Evolutionary conservation across 2,888 invertebrate genomes (phyloP).

Genomic region (Coleophora deauratella): DNA sequence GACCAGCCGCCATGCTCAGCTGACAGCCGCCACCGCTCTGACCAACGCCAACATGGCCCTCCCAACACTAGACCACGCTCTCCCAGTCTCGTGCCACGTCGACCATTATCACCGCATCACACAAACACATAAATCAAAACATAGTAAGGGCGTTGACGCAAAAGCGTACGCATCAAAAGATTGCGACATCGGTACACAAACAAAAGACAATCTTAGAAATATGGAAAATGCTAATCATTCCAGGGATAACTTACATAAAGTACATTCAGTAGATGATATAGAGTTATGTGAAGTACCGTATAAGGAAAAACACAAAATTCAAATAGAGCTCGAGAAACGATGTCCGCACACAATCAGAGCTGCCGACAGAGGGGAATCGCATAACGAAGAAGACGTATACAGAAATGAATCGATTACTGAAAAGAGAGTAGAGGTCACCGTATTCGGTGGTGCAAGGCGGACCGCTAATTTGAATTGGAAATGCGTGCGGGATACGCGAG

Average conservation of each 20-base stretch:
- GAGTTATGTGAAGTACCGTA: slow-evolving; percentile 52
- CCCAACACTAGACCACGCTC: slow-evolving; percentile 19
- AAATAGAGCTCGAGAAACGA: slow-evolving; percentile 40
- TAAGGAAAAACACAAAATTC: slow-evolving; percentile 36
- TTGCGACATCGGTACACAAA: slow-evolving; percentile 24
- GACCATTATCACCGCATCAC: not conserved
- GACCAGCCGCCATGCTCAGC: slow-evolving; percentile 40
- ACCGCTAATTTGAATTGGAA: slow-evolving; percentile 61
- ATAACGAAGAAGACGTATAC: slow-evolving; percentile 50
- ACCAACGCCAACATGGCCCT: slow-evolving; percentile 9
- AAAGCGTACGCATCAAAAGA: slow-evolving; percentile 19
- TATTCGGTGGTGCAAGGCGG: slow-evolving; percentile 47
- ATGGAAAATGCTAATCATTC: slow-evolving; percentile 48
- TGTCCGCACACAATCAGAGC: slow-evolving; percentile 28
- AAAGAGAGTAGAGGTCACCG: slow-evolving; percentile 46
- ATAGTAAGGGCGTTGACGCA: not conserved
- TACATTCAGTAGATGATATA: slow-evolving; percentile 56
- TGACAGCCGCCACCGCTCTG: slow-evolving; percentile 42
- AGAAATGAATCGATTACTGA: slow-evolving; percentile 54
- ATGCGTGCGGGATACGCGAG: slow-evolving; percentile 44
- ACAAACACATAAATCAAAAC: not conserved
- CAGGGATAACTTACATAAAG: slow-evolving; percentile 49
- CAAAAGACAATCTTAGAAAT: slow-evolving; percentile 26
- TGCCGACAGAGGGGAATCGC: slow-evolving; percentile 34
- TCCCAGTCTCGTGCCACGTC: not conserved